phyloP scores from a whole-genome alignment of 2,888 invertebrate species.

The Tillus elongatus region DNA sequence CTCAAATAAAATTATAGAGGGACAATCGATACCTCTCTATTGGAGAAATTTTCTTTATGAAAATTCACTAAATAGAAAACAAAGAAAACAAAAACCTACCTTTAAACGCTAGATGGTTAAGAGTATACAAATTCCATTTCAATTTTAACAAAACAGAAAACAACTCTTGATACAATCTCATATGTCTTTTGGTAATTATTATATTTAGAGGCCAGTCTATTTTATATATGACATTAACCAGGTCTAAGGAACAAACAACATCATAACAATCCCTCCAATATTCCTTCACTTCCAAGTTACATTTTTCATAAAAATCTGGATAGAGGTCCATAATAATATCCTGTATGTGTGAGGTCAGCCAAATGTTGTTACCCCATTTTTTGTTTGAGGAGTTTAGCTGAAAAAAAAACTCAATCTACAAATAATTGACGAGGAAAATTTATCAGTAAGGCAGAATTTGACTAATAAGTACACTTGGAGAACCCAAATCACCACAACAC shows the following conservation, averaged over 20 bases:
- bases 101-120: constrained; percentile 33
- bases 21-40: too few species aligned
- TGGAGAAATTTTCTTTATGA: too few species aligned
- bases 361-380: constrained; percentile 33
- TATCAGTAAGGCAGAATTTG: background rate
- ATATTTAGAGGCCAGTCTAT: constrained; percentile 37
- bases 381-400: constrained; percentile 24
- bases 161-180: constrained; percentile 32
- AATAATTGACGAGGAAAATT: too few species aligned
- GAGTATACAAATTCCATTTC: constrained; percentile 38
- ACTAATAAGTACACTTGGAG: too few species aligned
- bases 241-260: constrained; percentile 28
- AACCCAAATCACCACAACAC: too few species aligned
- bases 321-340: constrained; percentile 37
- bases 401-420: constrained; percentile 15
- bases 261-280: constrained; percentile 27
- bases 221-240: constrained; percentile 29
- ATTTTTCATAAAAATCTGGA: constrained; percentile 34
- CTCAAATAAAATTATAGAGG: too few species aligned
- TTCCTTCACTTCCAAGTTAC: constrained; percentile 28
- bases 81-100: too few species aligned
- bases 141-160: constrained; percentile 36
- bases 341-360: constrained; percentile 36
- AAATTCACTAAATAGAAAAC: too few species aligned
- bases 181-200: constrained; percentile 32